Evolutionary conservation across 2,113 vertebrate genomes (phyloP).

Genomic region (Pseudorasbora parva): DNA sequence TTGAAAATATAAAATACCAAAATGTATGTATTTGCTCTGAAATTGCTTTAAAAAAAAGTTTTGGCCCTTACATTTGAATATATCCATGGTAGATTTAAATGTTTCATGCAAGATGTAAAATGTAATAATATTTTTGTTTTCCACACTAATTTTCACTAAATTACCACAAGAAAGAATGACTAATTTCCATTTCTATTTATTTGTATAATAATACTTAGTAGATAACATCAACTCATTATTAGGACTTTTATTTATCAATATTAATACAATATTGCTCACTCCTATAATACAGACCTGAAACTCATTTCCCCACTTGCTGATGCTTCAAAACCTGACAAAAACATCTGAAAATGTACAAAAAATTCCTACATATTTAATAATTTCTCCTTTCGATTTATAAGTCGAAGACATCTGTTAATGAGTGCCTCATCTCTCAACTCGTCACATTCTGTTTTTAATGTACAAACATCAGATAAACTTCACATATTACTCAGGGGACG

Average conservation of each 20-base stretch:
- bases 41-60: background rate
- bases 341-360: background rate
- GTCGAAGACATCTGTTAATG: background rate
- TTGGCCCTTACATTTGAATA: too few species aligned
- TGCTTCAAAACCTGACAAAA: background rate
- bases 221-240: background rate
- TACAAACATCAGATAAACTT: background rate
- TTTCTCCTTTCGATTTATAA: background rate
- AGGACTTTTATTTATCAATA: background rate
- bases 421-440: background rate
- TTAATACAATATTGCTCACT: background rate
- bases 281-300: background rate
- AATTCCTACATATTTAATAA: background rate
- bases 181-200: background rate
- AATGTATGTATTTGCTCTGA: background rate
- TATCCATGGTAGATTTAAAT: too few species aligned
- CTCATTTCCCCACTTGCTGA: background rate
- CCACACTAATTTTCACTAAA: background rate
- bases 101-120: background rate
- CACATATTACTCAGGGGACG: background rate
- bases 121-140: background rate
- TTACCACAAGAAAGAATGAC: background rate
- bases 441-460: background rate
- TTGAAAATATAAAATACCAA: background rate
- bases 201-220: background rate